Base-by-base conservation (phyloP, 2,113 vertebrate genomes). In the Anoura caudifer region DNA sequence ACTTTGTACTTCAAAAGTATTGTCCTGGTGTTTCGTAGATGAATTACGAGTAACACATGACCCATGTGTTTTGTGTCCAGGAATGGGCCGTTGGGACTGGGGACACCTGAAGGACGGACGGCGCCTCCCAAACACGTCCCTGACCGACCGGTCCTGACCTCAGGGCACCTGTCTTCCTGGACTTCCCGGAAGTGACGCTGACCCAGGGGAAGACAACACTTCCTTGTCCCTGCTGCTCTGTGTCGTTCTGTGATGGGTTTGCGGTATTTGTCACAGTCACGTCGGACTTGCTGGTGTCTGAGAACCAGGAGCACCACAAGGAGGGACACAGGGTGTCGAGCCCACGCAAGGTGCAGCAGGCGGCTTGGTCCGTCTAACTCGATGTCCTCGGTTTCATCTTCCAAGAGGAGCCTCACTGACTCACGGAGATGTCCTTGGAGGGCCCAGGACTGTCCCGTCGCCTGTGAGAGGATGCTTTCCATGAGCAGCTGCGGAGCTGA, bases 301-400 rank as follows among this genome's bases (percentile, higher is more conserved):
- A 72, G 28, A 41, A 26, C 12, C 19, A 12, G 26, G 63, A 7
- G 31, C 13, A 8, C 14, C 20, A 0, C 14, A 31, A 13, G 61
- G 38, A 43, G n/a, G 47, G 69, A 31, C 28, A 0, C 16, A 0
- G 5, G 4, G 8, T 7, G 20, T 73, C 52, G 14, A 47, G 19
- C 20, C 12, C 19, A 0, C 0, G 0, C 22, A 1, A 3, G 28
- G 31, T n/a, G n/a, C n/a, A n/a, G n/a, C n/a, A n/a, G 5, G 54
- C 43, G 43, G 10, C 28, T 20, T 5, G 0, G 8, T 26, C 5
- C 11, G 1, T n/a, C 7, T 33, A 14, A 7, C 33, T n/a, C 15
- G 28, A 3, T 3, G 15, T 10, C 11, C 6, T 43, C 0, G 0
- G 28, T 33, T 15, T 43, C 33, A 0, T 14, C 16, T 65, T 67